Evolutionary conservation across 2,113 vertebrate species (phyloP).

Genomic region (Myanophis thanlyinensis): DNA sequence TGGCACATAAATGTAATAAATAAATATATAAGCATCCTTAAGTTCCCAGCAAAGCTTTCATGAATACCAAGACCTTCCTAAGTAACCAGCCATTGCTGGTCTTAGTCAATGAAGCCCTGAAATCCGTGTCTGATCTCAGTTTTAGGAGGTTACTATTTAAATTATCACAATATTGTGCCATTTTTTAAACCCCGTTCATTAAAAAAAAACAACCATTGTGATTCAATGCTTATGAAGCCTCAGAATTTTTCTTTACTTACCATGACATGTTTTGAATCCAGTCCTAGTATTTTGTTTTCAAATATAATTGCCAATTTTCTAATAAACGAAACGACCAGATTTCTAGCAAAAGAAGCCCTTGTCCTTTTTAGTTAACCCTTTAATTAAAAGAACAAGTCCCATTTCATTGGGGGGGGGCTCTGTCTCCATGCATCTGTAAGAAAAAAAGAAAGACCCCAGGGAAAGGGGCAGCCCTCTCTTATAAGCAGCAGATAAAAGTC

Average conservation of each 20-base stretch:
- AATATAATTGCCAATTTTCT: background rate
- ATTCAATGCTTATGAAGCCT: background rate
- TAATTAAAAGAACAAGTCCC: background rate
- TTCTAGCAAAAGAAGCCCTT: background rate
- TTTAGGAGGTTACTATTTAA: slow-evolving; percentile 24
- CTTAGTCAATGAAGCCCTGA: background rate
- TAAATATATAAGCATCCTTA: background rate
- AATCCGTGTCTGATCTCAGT: slow-evolving; percentile 16
- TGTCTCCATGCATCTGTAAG: background rate
- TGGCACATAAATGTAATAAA: no score
- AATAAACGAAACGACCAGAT: background rate
- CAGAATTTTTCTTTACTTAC: background rate
- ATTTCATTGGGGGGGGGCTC: no score
- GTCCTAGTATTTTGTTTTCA: background rate
- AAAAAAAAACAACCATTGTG: background rate
- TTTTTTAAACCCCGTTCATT: background rate
- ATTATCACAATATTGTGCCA: background rate
- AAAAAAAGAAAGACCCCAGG: no score
- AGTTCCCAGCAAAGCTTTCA: slow-evolving; percentile 46
- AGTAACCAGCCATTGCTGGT: slow-evolving; percentile 38
- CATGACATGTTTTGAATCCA: background rate
- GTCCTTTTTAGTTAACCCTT: background rate
- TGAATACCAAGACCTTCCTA: slow-evolving; percentile 32
- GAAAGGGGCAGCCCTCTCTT: background rate
- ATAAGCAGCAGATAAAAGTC: background rate